A percentile compares a stretch with the other conserved stretches of the same genome.
Evolutionary conservation across 2,888 invertebrate genomes (phyloP).

Genomic region (Druceiella hillmani): DNA sequence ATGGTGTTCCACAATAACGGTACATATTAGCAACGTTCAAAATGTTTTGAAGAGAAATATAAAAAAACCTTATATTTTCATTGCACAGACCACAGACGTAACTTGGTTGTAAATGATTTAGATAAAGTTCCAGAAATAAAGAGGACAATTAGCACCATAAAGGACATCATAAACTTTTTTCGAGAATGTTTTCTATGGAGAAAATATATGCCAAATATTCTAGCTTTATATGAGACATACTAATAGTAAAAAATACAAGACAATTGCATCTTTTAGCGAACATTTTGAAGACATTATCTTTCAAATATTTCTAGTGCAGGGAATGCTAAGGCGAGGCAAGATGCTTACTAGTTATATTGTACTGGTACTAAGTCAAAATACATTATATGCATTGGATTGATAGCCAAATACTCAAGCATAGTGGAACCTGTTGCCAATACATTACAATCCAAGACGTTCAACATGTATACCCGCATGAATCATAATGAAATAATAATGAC

Average conservation of each 20-base stretch:
- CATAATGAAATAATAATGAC: conserved; percentile 4
- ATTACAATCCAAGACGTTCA: conserved; percentile 9
- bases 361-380: conserved; percentile 7
- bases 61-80: conserved; percentile 18
- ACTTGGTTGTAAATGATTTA: conserved; percentile 24
- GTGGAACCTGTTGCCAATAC: conserved; percentile 12
- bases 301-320: conserved; percentile 2
- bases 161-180: conserved; percentile 24
- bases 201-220: no score
- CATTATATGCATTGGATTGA: conserved; percentile 9
- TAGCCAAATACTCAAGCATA: conserved; percentile 11
- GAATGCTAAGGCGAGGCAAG: conserved; percentile 4
- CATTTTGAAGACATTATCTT: conserved; percentile 17
- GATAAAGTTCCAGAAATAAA: conserved; percentile 22
- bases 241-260: conserved; percentile 21
- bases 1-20: conserved; percentile 24
- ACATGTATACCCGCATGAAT: conserved; percentile 8
- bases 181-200: conserved; percentile 19
- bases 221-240: conserved; percentile 16
- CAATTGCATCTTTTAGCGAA: conserved; percentile 15
- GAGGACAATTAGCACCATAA: conserved; percentile 22
- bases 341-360: conserved; percentile 10
- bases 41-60: no score
- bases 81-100: conserved; percentile 22
- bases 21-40: conserved; percentile 20